Conservation (phyloP, 2,113 vertebrate species). For the Pomatorhinus ruficollis region DNA sequence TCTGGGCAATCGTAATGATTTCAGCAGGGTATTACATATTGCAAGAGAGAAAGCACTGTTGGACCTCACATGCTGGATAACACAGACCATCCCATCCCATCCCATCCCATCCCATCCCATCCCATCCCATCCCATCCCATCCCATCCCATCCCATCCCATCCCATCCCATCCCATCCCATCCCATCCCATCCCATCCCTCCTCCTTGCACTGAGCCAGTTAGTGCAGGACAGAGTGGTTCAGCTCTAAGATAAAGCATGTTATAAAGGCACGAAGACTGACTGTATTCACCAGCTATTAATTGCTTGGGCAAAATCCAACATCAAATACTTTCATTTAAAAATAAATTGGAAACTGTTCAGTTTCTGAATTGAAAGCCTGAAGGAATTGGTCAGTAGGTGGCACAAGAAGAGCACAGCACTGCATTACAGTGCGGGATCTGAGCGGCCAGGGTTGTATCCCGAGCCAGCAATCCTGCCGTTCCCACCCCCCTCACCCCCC, state of each 20-base stretch:
- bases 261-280: not conserved
- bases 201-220: not conserved
- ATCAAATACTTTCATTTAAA: not conserved
- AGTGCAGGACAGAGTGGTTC: not conserved
- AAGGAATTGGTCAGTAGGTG: constrained; percentile 48
- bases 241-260: not conserved
- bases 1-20: not conserved
- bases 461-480: not conserved
- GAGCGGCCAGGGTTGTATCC: fast-evolving
- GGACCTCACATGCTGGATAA: not conserved
- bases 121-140: no score
- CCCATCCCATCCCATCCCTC: not conserved
- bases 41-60: not conserved
- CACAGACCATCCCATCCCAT: not conserved
- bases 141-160: not conserved
- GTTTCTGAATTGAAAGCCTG: not conserved
- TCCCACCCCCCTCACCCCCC: fast-evolving
- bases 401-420: constrained; percentile 51
- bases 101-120: not conserved
- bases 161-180: not conserved
- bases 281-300: not conserved
- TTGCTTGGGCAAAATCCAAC: not conserved
- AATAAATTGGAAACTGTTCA: not conserved
- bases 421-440: not conserved
- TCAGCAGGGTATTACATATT: not conserved